phyloP scores from a whole-genome alignment of 2,797 vertebrate genomes.

The Coilia nasus region DNA sequence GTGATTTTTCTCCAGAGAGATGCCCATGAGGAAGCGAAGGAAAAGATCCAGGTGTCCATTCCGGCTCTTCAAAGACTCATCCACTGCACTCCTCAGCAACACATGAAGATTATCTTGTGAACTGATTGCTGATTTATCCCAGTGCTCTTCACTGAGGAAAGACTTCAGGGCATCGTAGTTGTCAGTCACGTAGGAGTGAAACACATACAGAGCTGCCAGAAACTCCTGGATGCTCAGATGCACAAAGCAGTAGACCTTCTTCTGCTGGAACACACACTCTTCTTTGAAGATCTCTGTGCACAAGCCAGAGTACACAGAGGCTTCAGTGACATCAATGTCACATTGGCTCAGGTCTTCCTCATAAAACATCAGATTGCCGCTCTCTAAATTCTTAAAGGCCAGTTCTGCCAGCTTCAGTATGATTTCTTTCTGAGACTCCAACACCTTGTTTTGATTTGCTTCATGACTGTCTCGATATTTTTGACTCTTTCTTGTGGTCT shows the following conservation, averaged over 20 bases:
- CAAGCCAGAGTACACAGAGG: background rate
- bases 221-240: background rate
- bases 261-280: too few species aligned
- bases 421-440: background rate
- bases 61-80: background rate
- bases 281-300: background rate
- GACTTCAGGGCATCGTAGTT: too few species aligned
- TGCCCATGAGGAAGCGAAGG: background rate
- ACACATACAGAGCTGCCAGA: background rate
- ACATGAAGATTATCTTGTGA: too few species aligned
- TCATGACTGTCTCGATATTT: background rate
- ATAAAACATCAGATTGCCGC: background rate
- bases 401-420: constrained; percentile 5
- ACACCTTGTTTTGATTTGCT: too few species aligned
- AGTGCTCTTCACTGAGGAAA: too few species aligned
- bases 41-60: constrained; percentile 9
- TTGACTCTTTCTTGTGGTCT: background rate
- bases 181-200: too few species aligned
- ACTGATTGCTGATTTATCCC: too few species aligned
- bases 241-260: background rate
- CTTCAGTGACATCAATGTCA: background rate
- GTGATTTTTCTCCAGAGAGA: too few species aligned
- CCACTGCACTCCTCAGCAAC: background rate
- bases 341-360: background rate
- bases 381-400: background rate